Evolutionary conservation across 2,113 vertebrate species (phyloP), one percentile per base, ranked within the genome.

Genomic region (Nestor notabilis): DNA sequence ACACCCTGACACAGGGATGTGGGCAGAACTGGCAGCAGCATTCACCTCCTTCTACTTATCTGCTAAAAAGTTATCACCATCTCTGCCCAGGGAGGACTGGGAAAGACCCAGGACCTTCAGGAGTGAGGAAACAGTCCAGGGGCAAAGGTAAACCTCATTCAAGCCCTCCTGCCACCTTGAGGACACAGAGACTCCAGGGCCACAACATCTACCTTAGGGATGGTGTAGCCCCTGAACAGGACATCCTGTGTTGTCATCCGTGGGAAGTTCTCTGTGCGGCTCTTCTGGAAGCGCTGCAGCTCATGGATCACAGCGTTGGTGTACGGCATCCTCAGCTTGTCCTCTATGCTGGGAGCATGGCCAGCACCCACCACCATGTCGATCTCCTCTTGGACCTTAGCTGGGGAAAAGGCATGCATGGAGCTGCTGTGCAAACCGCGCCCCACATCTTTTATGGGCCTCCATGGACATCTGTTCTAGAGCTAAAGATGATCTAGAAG

Each of bases 331-430:
- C 7, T n/a, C 86, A 95, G 31, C 63, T 33, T 95, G 79, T 97
- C 96, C 53, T 96, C 94, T 1, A 4, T 81, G 72, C 88, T 24
- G 39, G 97, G 96, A 27, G 60, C 49, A 3, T 55, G 82, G 55
- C 83, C 11, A 0, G 24, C 1, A 15, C 96, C 95, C 69, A 97
- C 75, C 72, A 96, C 90, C 0, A 14, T 11, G 0, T 96, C 89
- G 0, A 97, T 97, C 94, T 97, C 97, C 76, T 93, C 53, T 56
- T 98, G 97, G 11, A 97, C 56, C 75, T 83, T 95, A 55, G 83
- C 94, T 97, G 82, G 37, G 24, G 65, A 58, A 13, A 55, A 33
- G 53, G 43, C 29, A 44, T 23, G 0, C 1, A 0, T 9, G 76
- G 55, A 60, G 31, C 53, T 66, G 74, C 3, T 2, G 20, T 19